Evolutionary conservation across 2,797 vertebrate genomes (phyloP).

Genomic region (Galagoides demidoff): DNA sequence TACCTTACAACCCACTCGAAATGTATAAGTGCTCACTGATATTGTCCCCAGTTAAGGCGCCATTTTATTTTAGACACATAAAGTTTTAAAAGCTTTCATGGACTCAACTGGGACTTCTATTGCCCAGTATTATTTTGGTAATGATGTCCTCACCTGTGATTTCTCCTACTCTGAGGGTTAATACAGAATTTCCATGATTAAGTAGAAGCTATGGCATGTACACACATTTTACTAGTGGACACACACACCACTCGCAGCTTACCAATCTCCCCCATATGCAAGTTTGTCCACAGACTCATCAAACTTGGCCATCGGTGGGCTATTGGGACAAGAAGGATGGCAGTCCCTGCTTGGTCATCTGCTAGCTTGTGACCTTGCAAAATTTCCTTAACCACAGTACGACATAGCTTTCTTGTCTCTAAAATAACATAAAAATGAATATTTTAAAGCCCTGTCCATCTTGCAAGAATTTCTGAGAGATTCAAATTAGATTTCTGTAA

Average conservation of each 20-base stretch:
- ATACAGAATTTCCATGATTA: neutral
- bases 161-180: neutral
- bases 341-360: neutral
- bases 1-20: neutral
- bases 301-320: neutral
- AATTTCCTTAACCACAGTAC: neutral
- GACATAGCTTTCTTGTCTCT: neutral
- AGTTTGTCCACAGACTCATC: neutral
- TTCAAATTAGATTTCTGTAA: constrained; percentile 49
- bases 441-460: neutral
- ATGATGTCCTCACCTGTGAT: neutral
- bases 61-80: neutral
- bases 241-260: neutral
- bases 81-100: neutral
- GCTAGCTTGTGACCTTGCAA: neutral
- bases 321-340: neutral
- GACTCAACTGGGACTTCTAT: neutral
- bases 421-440: neutral
- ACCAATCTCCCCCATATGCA: neutral
- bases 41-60: neutral
- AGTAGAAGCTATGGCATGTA: neutral
- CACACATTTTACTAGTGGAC: neutral
- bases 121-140: constrained; percentile 31
- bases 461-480: constrained; percentile 34
- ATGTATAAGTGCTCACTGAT: neutral